Evolutionary conservation across 2,888 invertebrate species (phyloP).

Genomic region (Polyommatus icarus): DNA sequence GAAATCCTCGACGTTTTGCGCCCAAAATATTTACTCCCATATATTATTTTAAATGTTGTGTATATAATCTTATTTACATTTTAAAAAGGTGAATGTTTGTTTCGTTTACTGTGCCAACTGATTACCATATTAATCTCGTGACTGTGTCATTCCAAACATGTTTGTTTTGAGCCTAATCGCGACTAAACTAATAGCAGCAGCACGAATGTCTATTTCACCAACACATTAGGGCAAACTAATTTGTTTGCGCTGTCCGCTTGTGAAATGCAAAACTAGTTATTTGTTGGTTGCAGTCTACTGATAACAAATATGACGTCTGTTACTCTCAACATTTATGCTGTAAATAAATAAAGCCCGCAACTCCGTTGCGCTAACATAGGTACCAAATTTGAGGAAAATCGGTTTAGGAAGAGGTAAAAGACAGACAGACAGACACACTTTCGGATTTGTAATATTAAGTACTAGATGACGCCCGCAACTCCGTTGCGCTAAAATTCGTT

Average conservation of each 20-base stretch:
- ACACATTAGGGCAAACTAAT: not conserved
- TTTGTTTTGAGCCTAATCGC: not conserved
- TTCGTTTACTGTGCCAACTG: not conserved
- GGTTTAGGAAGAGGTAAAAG: no score
- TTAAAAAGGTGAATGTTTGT: not conserved
- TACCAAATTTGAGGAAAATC: no score
- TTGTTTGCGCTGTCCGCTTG: not conserved
- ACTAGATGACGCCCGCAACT: no score
- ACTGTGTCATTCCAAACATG: not conserved
- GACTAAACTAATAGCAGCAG: not conserved
- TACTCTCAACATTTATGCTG: not conserved
- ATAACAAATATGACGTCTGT: not conserved
- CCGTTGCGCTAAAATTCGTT: no score
- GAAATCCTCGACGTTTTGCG: not conserved
- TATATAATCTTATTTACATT: not conserved
- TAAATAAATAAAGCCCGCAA: no score
- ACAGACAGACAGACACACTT: no score
- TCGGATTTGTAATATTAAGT: no score
- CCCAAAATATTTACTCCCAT: no score
- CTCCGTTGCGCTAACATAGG: no score
- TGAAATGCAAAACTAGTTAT: not conserved
- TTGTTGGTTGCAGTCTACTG: not conserved
- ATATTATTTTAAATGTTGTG: not conserved
- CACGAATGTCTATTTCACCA: not conserved
- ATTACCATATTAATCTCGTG: not conserved